Base-by-base conservation (phyloP, 1,140 invertebrate species). In the Halictus rubicundus region DNA sequence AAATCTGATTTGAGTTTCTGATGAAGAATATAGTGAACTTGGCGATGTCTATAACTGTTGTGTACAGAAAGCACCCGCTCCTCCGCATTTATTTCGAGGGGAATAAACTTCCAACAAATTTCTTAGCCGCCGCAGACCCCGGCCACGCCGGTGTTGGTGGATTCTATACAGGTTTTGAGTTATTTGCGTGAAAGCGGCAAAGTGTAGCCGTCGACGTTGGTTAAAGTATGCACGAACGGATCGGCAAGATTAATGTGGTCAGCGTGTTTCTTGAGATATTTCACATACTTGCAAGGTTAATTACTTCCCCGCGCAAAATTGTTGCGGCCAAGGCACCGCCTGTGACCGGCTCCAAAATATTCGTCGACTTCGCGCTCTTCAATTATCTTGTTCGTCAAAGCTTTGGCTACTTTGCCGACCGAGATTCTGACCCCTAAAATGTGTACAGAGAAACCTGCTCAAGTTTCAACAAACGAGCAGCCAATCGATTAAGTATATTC, bases 221-320 rank as follows among this genome's bases (percentile, higher is more conserved):
- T 37, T 59, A 66, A 79, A 74, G 87, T 88, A 91, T 91, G 86
- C 85, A 65, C 61, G 59, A 66, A 54, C 72, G 52, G 85, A 88
- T 87, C 84, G 60, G 68, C 83, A 91, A 90, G 90, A 92, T 91
- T 90, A 92, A 91, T 91, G 89, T 89, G 91, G 90, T 90, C 90
- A 90, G 88, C 89, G 70, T 90, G 89, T 92, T 92, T 91, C 91
- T 92, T 92, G 90, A 87, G 87, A 89, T 92, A 90, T 91, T 91
- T 91, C 84, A 88, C 80, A 92, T 91, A 92, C 89, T 92, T 92
- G 80, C 59, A 63, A 88, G 89, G 89, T 92, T 91, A 92, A 92
- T 92, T 91, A 91, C 87, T 88, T 90, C 68, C 68, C 49, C 42
- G 79, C 68, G 85, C 1, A 85, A 89, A 90, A 92, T 92, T 89